Percentiles rank a stretch among this genome's conserved stretches.
These are phyloP conservation scores for Aromia moschata DNA, from an alignment of 2,888 invertebrate species.

Conservation along the genomic window DNA sequence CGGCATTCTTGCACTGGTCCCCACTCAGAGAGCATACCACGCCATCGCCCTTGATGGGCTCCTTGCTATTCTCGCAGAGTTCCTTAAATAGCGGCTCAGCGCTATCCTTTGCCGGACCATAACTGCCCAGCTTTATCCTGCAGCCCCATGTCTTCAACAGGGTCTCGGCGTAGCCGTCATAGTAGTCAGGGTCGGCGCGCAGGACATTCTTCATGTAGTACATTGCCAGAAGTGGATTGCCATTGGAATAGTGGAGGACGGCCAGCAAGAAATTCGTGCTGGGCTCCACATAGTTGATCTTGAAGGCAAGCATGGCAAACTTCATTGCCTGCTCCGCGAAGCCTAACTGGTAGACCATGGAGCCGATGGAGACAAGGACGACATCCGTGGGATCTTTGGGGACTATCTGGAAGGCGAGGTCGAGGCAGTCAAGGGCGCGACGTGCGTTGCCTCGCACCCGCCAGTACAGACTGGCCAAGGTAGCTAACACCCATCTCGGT, in stretches of 20 bases:
- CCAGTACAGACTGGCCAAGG: slow-evolving; percentile 82
- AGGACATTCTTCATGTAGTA: slow-evolving; percentile 71
- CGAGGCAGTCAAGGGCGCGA: slow-evolving; percentile 76
- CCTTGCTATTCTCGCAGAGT: slow-evolving; percentile 29
- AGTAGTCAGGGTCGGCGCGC: slow-evolving; percentile 65
- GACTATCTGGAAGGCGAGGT: slow-evolving; percentile 69
- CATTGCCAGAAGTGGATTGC: slow-evolving; percentile 68
- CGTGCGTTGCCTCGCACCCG: slow-evolving; percentile 74
- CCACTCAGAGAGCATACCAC: slow-evolving; percentile 59
- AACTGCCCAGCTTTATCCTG: slow-evolving; percentile 57
- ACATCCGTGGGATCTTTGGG: slow-evolving; percentile 71
- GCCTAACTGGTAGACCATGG: slow-evolving; percentile 73
- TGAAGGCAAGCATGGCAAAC: slow-evolving; percentile 71
- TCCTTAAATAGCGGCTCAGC: slow-evolving; percentile 45
- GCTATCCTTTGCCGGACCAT: slow-evolving; percentile 44
- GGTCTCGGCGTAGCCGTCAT: slow-evolving; percentile 65
- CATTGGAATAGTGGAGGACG: slow-evolving; percentile 71
- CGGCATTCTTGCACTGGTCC: slow-evolving; percentile 58
- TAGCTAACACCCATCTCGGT: slow-evolving; percentile 78
- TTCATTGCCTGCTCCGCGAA: slow-evolving; percentile 71
- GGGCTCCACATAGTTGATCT: slow-evolving; percentile 73
- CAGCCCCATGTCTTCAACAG: slow-evolving; percentile 69
- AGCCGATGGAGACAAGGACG: slow-evolving; percentile 75
- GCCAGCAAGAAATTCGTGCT: slow-evolving; percentile 76
- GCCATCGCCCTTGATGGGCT: slow-evolving; percentile 53